These are phyloP conservation scores for Eretmodus cyanostictus DNA, from an alignment of 2,113 vertebrate species.

Conservation along the genomic window DNA sequence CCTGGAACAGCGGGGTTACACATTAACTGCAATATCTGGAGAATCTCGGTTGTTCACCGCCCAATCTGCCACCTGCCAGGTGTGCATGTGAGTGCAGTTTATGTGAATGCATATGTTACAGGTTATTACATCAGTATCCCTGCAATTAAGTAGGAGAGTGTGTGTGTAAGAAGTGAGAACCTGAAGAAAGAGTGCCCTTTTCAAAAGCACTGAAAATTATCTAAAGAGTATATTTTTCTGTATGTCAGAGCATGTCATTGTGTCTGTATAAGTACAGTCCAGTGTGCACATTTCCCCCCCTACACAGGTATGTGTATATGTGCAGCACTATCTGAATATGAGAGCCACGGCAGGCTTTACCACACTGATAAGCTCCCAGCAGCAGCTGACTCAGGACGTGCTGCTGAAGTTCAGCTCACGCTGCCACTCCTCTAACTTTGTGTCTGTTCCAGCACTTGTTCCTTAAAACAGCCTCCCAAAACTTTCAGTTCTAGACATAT, in stretches of 20 bases:
- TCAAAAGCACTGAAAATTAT: neutral
- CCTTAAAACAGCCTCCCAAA: neutral
- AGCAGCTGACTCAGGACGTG: slow-evolving; percentile 22
- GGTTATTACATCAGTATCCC: neutral
- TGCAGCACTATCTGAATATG: neutral
- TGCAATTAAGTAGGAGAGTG: neutral
- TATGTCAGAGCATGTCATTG: neutral
- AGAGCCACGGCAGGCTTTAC: neutral
- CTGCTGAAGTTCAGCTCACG: neutral
- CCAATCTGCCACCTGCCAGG: slow-evolving; percentile 27
- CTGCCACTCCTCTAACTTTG: neutral
- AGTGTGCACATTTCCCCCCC: too few relatives aligned
- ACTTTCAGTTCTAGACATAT: neutral
- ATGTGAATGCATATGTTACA: neutral
- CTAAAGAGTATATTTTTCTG: neutral
- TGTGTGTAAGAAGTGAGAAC: neutral
- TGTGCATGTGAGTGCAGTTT: neutral
- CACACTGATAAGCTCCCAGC: slow-evolving; percentile 7
- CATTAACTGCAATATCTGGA: slow-evolving; percentile 62
- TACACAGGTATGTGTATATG: neutral
- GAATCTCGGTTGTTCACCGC: slow-evolving; percentile 39
- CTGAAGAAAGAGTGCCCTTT: neutral
- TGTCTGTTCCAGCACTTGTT: neutral
- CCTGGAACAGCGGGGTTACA: slow-evolving; percentile 55
- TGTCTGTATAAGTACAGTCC: neutral